phyloP scores from a whole-genome alignment of 2,888 invertebrate species.

The Drosophila buzzatii region DNA sequence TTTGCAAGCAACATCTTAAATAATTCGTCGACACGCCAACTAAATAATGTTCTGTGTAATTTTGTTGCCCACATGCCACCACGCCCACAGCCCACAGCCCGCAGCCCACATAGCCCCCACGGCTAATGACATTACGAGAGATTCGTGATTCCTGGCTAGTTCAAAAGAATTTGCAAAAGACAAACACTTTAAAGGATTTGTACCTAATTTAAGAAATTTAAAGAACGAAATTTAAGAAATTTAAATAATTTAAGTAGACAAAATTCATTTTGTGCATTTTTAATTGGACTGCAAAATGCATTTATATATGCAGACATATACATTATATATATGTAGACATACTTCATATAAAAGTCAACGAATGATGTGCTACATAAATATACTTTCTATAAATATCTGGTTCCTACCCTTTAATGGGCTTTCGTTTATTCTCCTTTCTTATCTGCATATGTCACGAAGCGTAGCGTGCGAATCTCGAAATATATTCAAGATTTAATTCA shows the following conservation, averaged over 20 bases:
- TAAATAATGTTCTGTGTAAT: constrained; percentile 35
- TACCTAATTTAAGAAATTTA: constrained; percentile 12
- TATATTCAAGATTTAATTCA: constrained; percentile 2
- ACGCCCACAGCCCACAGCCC: neutral
- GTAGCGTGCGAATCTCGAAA: neutral
- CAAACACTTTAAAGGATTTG: constrained; percentile 13
- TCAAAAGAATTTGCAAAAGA: constrained; percentile 17
- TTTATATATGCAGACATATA: neutral
- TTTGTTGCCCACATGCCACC: neutral
- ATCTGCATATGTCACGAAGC: neutral
- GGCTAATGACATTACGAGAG: constrained; percentile 8
- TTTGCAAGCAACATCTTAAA: constrained; percentile 22
- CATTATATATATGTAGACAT: neutral
- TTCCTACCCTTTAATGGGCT: no score
- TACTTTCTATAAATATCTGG: neutral
- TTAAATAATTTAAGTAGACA: neutral
- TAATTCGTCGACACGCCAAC: constrained; percentile 15
- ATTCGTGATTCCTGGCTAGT: constrained; percentile 16
- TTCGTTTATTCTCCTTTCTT: neutral
- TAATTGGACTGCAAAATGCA: neutral
- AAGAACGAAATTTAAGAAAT: constrained; percentile 16
- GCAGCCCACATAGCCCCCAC: constrained; percentile 2
- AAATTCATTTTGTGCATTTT: neutral
- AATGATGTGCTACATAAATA: neutral
- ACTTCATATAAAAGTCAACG: neutral